Conservation (phyloP, 2,888 invertebrate genomes). For the Chorisops tibialis region DNA sequence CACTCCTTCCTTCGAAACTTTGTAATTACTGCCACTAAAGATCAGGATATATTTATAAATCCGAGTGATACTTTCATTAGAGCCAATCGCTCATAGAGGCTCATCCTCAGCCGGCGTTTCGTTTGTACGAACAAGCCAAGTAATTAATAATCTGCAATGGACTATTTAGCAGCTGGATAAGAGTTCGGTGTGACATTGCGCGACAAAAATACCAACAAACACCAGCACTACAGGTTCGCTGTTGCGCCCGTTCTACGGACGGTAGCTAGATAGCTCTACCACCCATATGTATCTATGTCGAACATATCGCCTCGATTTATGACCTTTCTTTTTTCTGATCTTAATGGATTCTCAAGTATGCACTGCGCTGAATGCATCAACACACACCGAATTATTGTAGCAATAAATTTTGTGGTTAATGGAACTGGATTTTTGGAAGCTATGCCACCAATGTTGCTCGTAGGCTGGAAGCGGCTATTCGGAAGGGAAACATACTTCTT, state of each 20-base stretch:
- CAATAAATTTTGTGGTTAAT: conserved; percentile 34
- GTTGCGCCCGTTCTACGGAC: too few species aligned
- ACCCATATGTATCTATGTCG: conserved; percentile 9
- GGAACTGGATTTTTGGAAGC: conserved; percentile 26
- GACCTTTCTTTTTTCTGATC: conserved; percentile 30
- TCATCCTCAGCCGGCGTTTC: conserved; percentile 2
- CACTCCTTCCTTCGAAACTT: conserved; percentile 4
- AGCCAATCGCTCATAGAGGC: not conserved
- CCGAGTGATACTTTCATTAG: conserved; percentile 19
- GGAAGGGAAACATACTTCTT: not conserved
- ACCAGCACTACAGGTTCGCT: too few species aligned
- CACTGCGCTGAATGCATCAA: conserved; percentile 22
- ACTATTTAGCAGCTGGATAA: conserved; percentile 32
- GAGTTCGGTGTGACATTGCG: too few species aligned
- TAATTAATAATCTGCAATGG: conserved; percentile 32
- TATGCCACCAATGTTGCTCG: conserved; percentile 14
- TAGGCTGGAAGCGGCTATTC: conserved; percentile 4
- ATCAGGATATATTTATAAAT: conserved; percentile 26
- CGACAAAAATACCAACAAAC: too few species aligned
- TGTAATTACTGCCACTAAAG: not conserved
- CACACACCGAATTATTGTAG: conserved; percentile 22
- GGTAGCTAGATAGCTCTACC: conserved; percentile 10
- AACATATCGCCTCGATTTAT: conserved; percentile 26
- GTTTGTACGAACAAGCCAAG: conserved; percentile 10
- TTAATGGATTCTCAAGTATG: conserved; percentile 33